phyloP scores from a whole-genome alignment of 2,888 invertebrate species.

The Drosophila buzzatii region DNA sequence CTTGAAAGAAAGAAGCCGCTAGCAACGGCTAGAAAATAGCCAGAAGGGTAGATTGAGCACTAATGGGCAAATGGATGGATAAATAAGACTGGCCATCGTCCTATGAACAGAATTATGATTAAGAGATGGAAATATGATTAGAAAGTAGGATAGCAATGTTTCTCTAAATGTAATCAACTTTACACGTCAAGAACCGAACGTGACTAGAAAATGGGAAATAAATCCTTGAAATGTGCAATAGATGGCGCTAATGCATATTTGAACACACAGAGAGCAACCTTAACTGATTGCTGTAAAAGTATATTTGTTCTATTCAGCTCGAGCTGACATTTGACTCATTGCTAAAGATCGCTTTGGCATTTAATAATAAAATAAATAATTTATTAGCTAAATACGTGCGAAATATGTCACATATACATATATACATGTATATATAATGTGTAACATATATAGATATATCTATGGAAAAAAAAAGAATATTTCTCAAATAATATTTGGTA shows the following conservation, averaged over 20 bases:
- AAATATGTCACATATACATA: conserved; percentile 17
- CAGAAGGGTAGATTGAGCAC: too few species aligned
- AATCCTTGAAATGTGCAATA: neutral
- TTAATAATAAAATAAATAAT: conserved; percentile 32
- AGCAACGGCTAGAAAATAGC: too few species aligned
- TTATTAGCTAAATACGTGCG: conserved; percentile 26
- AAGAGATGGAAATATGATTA: too few species aligned
- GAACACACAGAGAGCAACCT: neutral
- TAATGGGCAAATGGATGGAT: too few species aligned
- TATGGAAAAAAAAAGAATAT: conserved; percentile 20
- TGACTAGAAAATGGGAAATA: neutral
- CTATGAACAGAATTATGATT: too few species aligned
- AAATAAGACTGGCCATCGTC: too few species aligned
- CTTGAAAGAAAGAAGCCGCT: too few species aligned
- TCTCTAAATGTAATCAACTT: too few species aligned
- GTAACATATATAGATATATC: conserved; percentile 10
- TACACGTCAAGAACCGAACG: neutral
- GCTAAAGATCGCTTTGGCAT: too few species aligned
- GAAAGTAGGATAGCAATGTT: too few species aligned
- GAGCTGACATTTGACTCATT: neutral
- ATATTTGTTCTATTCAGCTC: neutral
- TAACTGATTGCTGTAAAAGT: too few species aligned
- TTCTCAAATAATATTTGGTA: conserved; percentile 74
- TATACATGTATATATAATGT: neutral
- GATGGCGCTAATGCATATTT: neutral